Base-by-base conservation (phyloP, 2,113 vertebrate species). In the Sapajus apella region DNA sequence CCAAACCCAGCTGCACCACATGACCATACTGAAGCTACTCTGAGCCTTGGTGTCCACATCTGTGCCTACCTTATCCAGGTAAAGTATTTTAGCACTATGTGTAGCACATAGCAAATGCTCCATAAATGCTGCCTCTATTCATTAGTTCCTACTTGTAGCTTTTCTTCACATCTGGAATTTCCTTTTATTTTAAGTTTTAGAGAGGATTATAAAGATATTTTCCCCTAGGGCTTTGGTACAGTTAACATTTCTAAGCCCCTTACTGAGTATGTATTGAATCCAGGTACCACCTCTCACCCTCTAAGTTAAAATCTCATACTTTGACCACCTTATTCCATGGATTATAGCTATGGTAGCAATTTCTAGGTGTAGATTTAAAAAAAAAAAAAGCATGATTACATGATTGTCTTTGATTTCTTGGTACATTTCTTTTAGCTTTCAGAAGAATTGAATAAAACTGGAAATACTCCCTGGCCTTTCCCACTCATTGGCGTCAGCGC, bases 111-210 rank as follows among this genome's bases (percentile, higher is more conserved):
- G 23, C 17, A 45, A 76, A 43, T 81, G 79, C 32, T 92, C 70
- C 91, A 14, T 83, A 87, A 88, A 80, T 35, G 0, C 58, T 43
- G 25, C 66, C 37, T 72, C 6, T 66, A 82, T 18, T 86, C 52
- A 45, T 20, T 52, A 70, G 43, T 81, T 79, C 16, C 76, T 56
- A 79, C 37, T 58, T 89, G 47, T 21, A 93, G 5, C 23, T 94
- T 56, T 37, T 86, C 30, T 91, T 94, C 37, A 66, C 25, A 92
- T 83, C 92, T 75, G 35, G 50, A 77, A 91, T 85, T 72, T 85
- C 12, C 6, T 90, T 80, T 55, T 55, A 8, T 52, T 87, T 90
- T 85, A 88, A 6, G 43, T 92, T 17, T 30, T 79, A 17, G 27
- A 89, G 9, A 50, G 4, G 2, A 11, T 86, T 52, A 16, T 88